These are phyloP conservation scores for Poecilia wingei DNA, from an alignment of 2,797 vertebrate species.

Conservation along the genomic window DNA sequence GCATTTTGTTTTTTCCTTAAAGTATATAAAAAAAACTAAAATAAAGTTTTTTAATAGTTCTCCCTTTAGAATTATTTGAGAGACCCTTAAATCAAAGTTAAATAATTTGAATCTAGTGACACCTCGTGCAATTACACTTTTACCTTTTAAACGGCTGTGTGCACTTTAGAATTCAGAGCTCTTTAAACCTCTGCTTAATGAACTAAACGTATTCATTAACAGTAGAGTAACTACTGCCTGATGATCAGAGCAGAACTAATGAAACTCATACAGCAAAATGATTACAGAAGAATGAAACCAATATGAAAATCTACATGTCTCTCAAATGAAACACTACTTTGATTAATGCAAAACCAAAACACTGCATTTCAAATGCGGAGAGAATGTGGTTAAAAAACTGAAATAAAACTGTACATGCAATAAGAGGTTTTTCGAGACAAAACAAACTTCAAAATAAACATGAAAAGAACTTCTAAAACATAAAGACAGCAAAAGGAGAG, in stretches of 20 bases:
- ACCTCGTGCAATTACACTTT: slow-evolving; percentile 28
- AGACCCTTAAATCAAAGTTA: slow-evolving; percentile 45
- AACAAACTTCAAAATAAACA: slow-evolving; percentile 65
- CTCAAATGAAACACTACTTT: slow-evolving; percentile 82
- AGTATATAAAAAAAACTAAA: background rate
- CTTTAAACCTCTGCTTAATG: slow-evolving; percentile 62
- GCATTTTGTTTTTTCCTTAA: slow-evolving; percentile 15
- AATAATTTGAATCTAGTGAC: slow-evolving; percentile 24
- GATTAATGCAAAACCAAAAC: slow-evolving; percentile 80
- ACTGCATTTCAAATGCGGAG: slow-evolving; percentile 79
- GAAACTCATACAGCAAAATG: slow-evolving; percentile 81
- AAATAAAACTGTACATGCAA: slow-evolving; percentile 76
- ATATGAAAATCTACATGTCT: slow-evolving; percentile 81
- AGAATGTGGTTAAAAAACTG: slow-evolving; percentile 72
- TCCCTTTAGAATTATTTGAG: slow-evolving; percentile 59
- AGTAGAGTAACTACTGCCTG: slow-evolving; percentile 69
- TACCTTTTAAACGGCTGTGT: slow-evolving; percentile 34
- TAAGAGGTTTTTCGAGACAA: slow-evolving; percentile 56
- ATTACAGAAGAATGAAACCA: slow-evolving; percentile 82
- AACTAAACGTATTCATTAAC: slow-evolving; percentile 69
- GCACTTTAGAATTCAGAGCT: slow-evolving; percentile 61
- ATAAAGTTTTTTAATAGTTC: slow-evolving; percentile 29
- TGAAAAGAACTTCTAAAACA: slow-evolving; percentile 39
- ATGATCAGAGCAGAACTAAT: slow-evolving; percentile 78
- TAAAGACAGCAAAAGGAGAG: slow-evolving; percentile 59